Evolutionary conservation across 2,888 invertebrate genomes (phyloP), one percentile per base, ranked within the genome.

Genomic region (Diaphora mendica): DNA sequence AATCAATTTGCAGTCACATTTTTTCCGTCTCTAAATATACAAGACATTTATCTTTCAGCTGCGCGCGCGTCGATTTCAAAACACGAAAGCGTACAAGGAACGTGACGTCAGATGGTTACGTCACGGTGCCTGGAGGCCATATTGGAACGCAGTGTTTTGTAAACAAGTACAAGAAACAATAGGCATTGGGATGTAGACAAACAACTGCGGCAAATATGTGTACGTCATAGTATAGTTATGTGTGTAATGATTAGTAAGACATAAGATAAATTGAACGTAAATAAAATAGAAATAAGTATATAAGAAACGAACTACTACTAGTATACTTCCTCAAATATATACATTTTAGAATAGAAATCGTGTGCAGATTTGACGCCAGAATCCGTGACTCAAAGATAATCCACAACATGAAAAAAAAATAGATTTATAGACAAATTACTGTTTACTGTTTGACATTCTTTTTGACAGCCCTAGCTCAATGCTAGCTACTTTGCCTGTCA

Each of bases 61-160:
- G 87, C 85, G 87, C 88, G 84, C 86, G 86, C 91, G 89, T 81
- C 85, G 77, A 73, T 85, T 83, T 86, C 84, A 84, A 84, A 87
- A 88, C 87, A 87, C 77, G 77, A 82, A 77, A 77, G 78, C 80
- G 78, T 90, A 85, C 86, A 76, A 67, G 75, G 91, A 90, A 89
- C 51, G 78, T 90, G 89, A 90, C 92, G 93, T 90, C 89, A 89
- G 65, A 26, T 30, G 39, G 44, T 89, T 86, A 90, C 92, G 93
- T 91, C 90, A 91, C 74, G 39, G 64, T 68, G 72, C 44, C 75
- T 73, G 72, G 64, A 75, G 71, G 84, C 87, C 86, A 85, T 87
- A 51, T 82, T 84, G 91, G 90, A 89, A 91, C 88, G 90, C 87
- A 64, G 75, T 93, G 88, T 94, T 93, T 92, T 79, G 87, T 88